Base-by-base conservation (phyloP, 1,140 invertebrate species). In the Trichomalopsis sarcophagae region DNA sequence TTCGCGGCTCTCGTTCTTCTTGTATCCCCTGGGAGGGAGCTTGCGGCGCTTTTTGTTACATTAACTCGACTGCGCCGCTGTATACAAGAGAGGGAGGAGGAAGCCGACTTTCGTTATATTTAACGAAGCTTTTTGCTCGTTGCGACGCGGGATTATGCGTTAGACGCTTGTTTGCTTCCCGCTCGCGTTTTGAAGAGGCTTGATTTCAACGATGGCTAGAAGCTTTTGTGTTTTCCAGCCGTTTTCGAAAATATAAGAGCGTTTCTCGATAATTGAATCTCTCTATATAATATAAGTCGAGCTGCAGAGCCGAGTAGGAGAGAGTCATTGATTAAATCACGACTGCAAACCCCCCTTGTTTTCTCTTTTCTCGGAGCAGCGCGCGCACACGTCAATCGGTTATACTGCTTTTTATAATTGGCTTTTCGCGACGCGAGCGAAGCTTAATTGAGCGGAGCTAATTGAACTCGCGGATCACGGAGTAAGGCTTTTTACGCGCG, bases 401-500 rank as follows among this genome's bases (percentile, higher is more conserved):
- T n/a, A n/a, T 36, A 47, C 44, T 62, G 75, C 27, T 77, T 77
- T 77, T 77, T 77, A 40, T 77, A 40, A 77, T 77, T 77, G 40
- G 75, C 36, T 47, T 44, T 77, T 77, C 40, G 6, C 76, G 47
- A 62, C 44, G 76, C 44, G 76, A 62, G n/a, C n/a, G 23, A 27
- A 21, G 47, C 36, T 78, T 78, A 78, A 78, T 78, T 78, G 50
- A 17, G 50, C 30, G 55, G 23, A 27, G 23, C 47, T 78, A 78
- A 78, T 78, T 78, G 76, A 78, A 62, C 76, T 23, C 33, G 76
- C 44, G 76, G 27, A 62, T 78, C 44, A 55, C 47, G 50, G 11
- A n/a, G 50, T 62, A n/a, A 78, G 23, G 40, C 47, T 27, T 78
- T 78, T 78, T 33, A 14, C 40, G 76, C 27, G 74, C 36, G 21